Base-by-base conservation (phyloP, 2,113 vertebrate species). In the Jaculus jaculus region DNA sequence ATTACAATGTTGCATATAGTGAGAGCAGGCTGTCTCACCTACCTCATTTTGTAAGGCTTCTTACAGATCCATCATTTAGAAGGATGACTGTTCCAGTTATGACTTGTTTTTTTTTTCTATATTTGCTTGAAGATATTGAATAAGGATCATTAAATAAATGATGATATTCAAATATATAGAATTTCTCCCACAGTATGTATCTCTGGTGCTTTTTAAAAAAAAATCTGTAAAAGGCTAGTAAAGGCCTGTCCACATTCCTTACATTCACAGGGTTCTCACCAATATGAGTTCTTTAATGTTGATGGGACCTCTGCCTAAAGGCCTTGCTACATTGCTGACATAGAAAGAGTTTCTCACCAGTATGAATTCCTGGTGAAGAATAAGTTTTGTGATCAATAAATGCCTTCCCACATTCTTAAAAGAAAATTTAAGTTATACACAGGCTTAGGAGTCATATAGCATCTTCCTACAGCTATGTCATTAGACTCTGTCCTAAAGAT, bases 331-430 rank as follows among this genome's bases (percentile, higher is more conserved):
- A 93, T 54, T 82, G 78, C 47, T 60, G 86, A 32, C 85, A 93
- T 8, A 83, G 77, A 42, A 82, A 92, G 42, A 77, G 91, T 15
- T 92, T 92, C 84, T 87, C 91, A 0, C 79, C 79, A 3, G 92
- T 93, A 28, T 89, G 92, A 42, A 88, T 93, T 54, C 92, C 78
- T 83, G 72, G 26, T 93, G 92, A 10, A 89, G 92, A 77, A 84
- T 93, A 18, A 84, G 85, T 93, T 42, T 87, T 89, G 13, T 79
- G 83, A 47, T 89, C 85, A 17, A 77, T 89, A 34, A 93, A 93
- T 13, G 85, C 65, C 60, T 93, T 93, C 2, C 69, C 73, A 28
- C 84, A 93, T 3, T 89, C 79, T 68, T 83, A n/a, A n/a, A n/a
- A n/a, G n/a, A n/a, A n/a, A n/a, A n/a, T n/a, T 51, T 51, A 51